Evolutionary conservation across 2,797 vertebrate species (phyloP).

Genomic region (Periparus ater): DNA sequence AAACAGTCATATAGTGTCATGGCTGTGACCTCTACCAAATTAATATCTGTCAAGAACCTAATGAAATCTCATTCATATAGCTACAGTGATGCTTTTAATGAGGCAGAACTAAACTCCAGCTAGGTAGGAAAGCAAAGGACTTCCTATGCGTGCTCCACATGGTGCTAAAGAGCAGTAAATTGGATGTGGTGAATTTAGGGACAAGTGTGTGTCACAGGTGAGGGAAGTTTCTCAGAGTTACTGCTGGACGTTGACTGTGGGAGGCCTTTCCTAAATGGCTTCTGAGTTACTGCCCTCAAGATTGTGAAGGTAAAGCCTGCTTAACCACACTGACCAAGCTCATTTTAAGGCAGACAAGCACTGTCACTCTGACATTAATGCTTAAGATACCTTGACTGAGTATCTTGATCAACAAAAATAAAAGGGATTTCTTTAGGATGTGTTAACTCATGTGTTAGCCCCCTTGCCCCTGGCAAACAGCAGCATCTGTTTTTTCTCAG

Average conservation of each 20-base stretch:
- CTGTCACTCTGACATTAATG: not conserved
- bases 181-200: not conserved
- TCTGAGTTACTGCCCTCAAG: not conserved
- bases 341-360: not conserved
- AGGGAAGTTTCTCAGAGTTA: not conserved
- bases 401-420: not conserved
- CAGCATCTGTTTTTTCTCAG: not conserved
- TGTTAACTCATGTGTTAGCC: not conserved
- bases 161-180: not conserved
- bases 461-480: not conserved
- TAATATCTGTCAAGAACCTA: not conserved
- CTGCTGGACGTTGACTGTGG: fast-evolving
- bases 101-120: not conserved
- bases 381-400: not conserved
- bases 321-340: not conserved
- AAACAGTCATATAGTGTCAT: not conserved
- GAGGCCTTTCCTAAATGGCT: not conserved
- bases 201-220: not conserved
- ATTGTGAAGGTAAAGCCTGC: not conserved
- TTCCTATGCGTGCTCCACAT: not conserved
- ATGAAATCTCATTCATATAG: not conserved
- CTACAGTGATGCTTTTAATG: not conserved
- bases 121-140: not conserved
- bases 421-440: not conserved
- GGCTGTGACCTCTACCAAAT: not conserved